Conservation (phyloP, 2,113 vertebrate genomes). For the Calyptommatus sinebrachiatus region DNA sequence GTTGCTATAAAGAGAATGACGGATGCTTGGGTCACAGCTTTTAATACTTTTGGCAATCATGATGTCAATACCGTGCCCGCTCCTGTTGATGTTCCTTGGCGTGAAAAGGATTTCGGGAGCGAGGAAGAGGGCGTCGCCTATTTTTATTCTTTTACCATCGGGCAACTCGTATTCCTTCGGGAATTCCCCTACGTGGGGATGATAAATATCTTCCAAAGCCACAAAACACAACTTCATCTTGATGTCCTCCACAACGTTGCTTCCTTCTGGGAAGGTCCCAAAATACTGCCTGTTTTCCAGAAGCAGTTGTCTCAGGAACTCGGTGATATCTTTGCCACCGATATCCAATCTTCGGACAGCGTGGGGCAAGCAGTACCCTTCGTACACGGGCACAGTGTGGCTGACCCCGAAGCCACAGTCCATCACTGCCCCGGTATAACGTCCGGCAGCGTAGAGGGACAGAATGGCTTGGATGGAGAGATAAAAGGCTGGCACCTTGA, state of each 20-base stretch:
- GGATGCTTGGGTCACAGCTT: conserved; percentile 54
- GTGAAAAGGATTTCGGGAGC: conserved; percentile 64
- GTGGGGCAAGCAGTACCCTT: conserved; percentile 65
- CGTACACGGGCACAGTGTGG: conserved; percentile 57
- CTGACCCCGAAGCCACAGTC: conserved; percentile 63
- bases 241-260: not conserved
- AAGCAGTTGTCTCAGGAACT: conserved; percentile 2
- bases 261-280: not conserved
- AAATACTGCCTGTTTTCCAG: conserved; percentile 22
- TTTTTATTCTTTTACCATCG: conserved; percentile 47
- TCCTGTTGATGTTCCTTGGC: conserved; percentile 31
- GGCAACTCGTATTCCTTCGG: conserved; percentile 50
- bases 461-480: conserved; percentile 61
- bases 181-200: not conserved
- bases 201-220: not conserved
- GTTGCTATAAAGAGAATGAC: conserved; percentile 43
- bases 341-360: conserved; percentile 50
- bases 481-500: conserved; percentile 65
- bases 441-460: conserved; percentile 61
- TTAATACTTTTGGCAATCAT: conserved; percentile 52
- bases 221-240: conserved; percentile 40
- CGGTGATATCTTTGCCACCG: conserved; percentile 36
- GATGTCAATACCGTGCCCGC: conserved; percentile 39
- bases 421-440: conserved; percentile 61
- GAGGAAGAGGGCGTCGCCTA: conserved; percentile 39